These are phyloP conservation scores for Gymnodraco acuticeps DNA, from an alignment of 2,797 vertebrate genomes.

Conservation along the genomic window DNA sequence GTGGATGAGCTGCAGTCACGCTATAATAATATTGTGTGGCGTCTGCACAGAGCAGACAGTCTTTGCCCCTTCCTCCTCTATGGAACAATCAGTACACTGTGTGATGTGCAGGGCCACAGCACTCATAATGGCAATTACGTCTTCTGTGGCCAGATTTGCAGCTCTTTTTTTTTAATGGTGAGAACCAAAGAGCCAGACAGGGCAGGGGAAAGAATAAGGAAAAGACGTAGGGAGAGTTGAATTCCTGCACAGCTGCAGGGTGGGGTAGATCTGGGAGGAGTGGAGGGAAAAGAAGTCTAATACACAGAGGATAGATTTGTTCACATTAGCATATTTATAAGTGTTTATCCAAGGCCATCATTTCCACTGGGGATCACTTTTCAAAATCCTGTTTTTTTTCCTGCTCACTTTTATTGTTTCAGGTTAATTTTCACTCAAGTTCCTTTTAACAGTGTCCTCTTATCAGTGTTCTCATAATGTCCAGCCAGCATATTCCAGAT, in stretches of 20 bases:
- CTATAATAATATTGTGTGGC: constrained; percentile 76
- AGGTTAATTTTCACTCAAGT: background rate
- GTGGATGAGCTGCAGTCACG: constrained; percentile 71
- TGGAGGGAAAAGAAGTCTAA: constrained; percentile 46
- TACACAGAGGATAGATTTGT: constrained; percentile 27
- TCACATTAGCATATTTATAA: constrained; percentile 45
- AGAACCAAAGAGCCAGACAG: constrained; percentile 54
- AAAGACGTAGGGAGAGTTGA: constrained; percentile 44
- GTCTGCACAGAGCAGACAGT: constrained; percentile 74
- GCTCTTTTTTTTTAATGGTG: constrained; percentile 54
- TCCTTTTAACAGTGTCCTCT: background rate
- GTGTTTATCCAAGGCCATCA: background rate
- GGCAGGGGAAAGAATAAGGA: constrained; percentile 15
- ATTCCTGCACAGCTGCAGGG: constrained; percentile 77
- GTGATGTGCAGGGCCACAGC: constrained; percentile 65
- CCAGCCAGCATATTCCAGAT: background rate
- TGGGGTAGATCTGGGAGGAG: constrained; percentile 52
- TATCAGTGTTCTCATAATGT: background rate
- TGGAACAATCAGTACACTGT: constrained; percentile 78
- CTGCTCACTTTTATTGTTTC: constrained; percentile 1
- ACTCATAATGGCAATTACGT: constrained; percentile 80
- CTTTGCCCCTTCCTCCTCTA: constrained; percentile 56
- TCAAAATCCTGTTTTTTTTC: background rate
- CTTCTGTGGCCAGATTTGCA: constrained; percentile 65
- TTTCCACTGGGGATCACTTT: constrained; percentile 4